phyloP scores from a whole-genome alignment of 2,888 invertebrate species.

The Megamerina dolium region DNA sequence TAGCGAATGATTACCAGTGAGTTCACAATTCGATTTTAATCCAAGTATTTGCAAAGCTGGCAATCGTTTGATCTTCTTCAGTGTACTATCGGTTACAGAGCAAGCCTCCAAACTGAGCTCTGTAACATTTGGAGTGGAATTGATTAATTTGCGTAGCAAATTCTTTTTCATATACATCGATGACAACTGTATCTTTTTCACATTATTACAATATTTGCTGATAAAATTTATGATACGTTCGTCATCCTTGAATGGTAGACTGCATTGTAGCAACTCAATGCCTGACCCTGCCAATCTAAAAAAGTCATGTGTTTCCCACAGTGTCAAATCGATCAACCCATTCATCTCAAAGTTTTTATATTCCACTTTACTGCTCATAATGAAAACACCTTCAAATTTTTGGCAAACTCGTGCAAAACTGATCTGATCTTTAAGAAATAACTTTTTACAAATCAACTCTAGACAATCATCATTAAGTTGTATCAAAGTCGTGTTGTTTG shows the following conservation, averaged over 20 bases:
- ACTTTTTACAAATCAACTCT: conserved; percentile 10
- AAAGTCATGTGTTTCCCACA: conserved; percentile 18
- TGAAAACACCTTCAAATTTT: conserved; percentile 12
- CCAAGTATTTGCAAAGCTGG: no score
- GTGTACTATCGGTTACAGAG: no score
- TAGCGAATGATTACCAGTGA: no score
- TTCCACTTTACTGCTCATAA: conserved; percentile 11
- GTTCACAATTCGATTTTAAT: no score
- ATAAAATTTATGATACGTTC: conserved; percentile 15
- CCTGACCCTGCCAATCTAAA: conserved; percentile 11
- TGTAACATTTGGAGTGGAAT: no score
- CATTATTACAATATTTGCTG: conserved; percentile 7
- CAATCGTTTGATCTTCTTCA: no score
- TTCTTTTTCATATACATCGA: no score
- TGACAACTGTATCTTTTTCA: conserved; percentile 4
- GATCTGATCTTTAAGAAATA: conserved; percentile 14
- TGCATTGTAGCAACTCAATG: conserved; percentile 11
- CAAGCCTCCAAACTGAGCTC: not conserved
- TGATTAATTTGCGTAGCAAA: no score
- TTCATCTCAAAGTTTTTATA: conserved; percentile 7
- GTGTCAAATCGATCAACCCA: conserved; percentile 8
- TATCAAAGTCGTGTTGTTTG: not conserved
- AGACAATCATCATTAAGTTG: conserved; percentile 20
- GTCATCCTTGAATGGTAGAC: conserved; percentile 11
- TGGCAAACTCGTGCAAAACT: conserved; percentile 12